Evolutionary conservation across 2,888 invertebrate species (phyloP).

Genomic region (Serrognathus titanus): DNA sequence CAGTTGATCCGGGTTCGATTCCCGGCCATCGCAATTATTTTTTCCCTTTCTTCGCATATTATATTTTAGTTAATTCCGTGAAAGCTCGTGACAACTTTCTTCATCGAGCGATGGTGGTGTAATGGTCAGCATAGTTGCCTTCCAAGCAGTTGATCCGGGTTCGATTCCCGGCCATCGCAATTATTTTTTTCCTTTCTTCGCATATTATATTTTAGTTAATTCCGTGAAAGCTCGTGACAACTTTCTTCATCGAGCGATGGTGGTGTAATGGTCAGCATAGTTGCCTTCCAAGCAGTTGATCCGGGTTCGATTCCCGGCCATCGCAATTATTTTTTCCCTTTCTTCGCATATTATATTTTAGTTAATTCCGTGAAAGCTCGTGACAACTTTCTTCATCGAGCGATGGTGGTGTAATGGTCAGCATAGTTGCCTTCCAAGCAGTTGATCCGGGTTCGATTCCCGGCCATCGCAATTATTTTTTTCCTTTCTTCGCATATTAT

Average conservation of each 20-base stretch:
- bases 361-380: too few species aligned
- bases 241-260: constrained; percentile 3
- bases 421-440: constrained; percentile 52
- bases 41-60: not conserved
- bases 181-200: constrained; percentile 9
- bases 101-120: constrained; percentile 31
- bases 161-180: constrained; percentile 49
- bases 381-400: not conserved
- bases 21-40: constrained; percentile 42
- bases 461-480: constrained; percentile 40
- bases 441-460: constrained; percentile 52
- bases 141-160: constrained; percentile 52
- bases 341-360: too few species aligned
- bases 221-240: too few species aligned
- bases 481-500: not conserved
- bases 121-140: constrained; percentile 51
- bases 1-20: constrained; percentile 52
- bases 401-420: constrained; percentile 45
- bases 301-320: constrained; percentile 52
- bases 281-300: constrained; percentile 52
- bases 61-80: too few species aligned
- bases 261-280: constrained; percentile 50
- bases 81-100: too few species aligned
- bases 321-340: constrained; percentile 21
- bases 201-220: too few species aligned